A percentile compares a stretch with the other conserved stretches of the same genome.
Conservation (phyloP, 2,113 vertebrate species). For the Ifrita kowaldi region DNA sequence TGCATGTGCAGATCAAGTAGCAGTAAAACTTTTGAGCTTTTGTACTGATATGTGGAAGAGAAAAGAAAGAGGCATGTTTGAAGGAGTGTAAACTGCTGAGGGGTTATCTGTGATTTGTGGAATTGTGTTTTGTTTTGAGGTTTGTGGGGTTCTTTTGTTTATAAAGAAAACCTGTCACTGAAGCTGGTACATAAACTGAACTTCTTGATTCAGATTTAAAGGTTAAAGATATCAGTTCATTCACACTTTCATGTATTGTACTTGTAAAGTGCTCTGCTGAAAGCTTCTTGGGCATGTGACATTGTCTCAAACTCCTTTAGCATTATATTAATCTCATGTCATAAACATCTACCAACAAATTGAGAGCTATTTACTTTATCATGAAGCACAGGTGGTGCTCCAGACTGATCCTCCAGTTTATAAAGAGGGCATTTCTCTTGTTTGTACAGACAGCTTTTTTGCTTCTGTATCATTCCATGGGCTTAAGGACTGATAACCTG, state of each 20-base stretch:
- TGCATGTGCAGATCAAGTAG: accelerated
- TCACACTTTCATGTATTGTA: not conserved
- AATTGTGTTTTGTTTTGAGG: not conserved
- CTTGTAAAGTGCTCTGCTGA: not conserved
- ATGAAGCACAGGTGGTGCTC: not conserved
- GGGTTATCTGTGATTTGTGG: not conserved
- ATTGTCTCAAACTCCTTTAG: not conserved
- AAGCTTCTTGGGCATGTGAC: not conserved
- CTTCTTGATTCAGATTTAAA: not conserved
- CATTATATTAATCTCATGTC: not conserved
- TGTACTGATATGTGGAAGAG: not conserved
- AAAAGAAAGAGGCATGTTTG: not conserved
- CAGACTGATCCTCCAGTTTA: not conserved
- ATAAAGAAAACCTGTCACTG: not conserved
- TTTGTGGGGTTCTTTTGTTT: not conserved
- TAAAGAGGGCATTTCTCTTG: not conserved
- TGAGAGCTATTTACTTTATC: not conserved
- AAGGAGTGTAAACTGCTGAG: not conserved
- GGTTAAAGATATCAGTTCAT: not conserved
- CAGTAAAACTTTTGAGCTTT: not conserved
- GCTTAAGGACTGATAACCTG: not conserved
- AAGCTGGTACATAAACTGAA: not conserved
- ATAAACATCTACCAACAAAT: not conserved
- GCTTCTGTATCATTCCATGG: not conserved
- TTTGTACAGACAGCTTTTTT: not conserved